A percentile compares a stretch with the other conserved stretches of the same genome.
Conservation (phyloP, 2,113 vertebrate genomes). For the Orthonyx spaldingii region DNA sequence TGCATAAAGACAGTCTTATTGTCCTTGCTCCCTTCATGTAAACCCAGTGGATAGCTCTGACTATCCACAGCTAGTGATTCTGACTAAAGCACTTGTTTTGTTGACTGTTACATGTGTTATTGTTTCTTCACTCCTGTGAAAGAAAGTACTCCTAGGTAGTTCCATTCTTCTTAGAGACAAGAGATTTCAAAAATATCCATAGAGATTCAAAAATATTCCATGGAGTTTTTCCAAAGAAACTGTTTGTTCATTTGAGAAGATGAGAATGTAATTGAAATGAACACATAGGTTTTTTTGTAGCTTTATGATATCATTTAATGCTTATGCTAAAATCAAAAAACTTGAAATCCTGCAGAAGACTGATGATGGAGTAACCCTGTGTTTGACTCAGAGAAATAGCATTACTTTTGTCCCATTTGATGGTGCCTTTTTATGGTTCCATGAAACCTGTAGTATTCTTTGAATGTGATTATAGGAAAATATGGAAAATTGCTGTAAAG, state of each 20-base stretch:
- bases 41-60: neutral
- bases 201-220: neutral
- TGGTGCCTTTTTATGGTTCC: neutral
- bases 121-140: neutral
- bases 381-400: rapidly evolving
- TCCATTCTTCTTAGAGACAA: neutral
- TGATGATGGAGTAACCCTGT: neutral
- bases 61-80: neutral
- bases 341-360: neutral
- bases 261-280: neutral
- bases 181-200: neutral
- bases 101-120: neutral
- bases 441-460: neutral
- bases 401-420: neutral
- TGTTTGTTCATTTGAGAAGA: neutral
- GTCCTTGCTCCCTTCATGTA: neutral
- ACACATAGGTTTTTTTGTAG: neutral
- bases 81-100: neutral
- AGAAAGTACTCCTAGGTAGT: neutral
- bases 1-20: neutral
- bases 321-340: neutral
- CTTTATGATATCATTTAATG: neutral
- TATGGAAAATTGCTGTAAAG: neutral
- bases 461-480: neutral
- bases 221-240: neutral